Conservation (phyloP, 2,113 vertebrate genomes). For the Toxostoma redivivum region DNA sequence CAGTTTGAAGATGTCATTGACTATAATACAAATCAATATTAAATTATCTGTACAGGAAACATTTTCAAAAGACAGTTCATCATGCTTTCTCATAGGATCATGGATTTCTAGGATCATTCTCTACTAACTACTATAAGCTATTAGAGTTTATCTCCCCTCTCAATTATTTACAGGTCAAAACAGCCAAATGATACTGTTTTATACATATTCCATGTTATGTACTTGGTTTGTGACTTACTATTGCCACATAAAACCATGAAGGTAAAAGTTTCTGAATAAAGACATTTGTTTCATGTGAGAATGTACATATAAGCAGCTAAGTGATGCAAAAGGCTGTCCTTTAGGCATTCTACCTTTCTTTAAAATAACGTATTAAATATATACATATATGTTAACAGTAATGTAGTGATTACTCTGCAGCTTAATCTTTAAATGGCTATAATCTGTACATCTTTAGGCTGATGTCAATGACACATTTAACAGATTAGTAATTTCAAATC, state of each 20-base stretch:
- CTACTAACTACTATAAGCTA: slow-evolving; percentile 72
- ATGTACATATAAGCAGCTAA: slow-evolving; percentile 29
- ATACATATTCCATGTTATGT: slow-evolving; percentile 54
- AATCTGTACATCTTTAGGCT: neutral
- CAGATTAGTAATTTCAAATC: neutral
- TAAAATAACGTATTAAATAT: slow-evolving; percentile 29
- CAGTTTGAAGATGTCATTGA: slow-evolving; percentile 73
- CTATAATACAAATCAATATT: slow-evolving; percentile 78
- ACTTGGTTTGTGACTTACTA: slow-evolving; percentile 62
- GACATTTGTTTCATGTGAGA: slow-evolving; percentile 17
- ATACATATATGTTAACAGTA: neutral
- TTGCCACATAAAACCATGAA: slow-evolving; percentile 51
- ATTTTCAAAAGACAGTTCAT: slow-evolving; percentile 73
- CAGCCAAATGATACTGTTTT: slow-evolving; percentile 62
- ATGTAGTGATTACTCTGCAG: neutral
- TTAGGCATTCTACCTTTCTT: slow-evolving; percentile 31
- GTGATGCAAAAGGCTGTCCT: slow-evolving; percentile 19
- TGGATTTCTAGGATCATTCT: slow-evolving; percentile 53
- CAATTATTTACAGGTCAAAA: slow-evolving; percentile 77
- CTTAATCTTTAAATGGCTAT: neutral
- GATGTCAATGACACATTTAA: neutral
- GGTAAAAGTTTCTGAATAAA: slow-evolving; percentile 62
- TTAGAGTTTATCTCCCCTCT: slow-evolving; percentile 70
- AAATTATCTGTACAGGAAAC: slow-evolving; percentile 80
- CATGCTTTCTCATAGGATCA: slow-evolving; percentile 68